phyloP scores from a whole-genome alignment of 2,888 invertebrate species.

The Seladonia tumulorum region DNA sequence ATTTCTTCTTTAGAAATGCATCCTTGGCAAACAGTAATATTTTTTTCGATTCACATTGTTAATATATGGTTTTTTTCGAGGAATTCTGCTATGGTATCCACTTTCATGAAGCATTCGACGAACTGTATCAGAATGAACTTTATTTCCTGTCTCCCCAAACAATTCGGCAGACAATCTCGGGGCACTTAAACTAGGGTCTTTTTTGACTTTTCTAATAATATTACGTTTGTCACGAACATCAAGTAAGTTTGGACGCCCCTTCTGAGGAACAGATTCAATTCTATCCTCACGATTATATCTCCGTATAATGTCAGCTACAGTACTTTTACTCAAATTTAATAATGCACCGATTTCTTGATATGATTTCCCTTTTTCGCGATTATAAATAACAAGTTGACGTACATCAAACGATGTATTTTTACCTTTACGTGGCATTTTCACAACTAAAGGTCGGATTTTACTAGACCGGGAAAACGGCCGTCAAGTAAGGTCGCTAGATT shows the following conservation, averaged over 20 bases:
- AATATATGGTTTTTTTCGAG: neutral
- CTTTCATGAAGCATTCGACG: neutral
- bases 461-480: no score
- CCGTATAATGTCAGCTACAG: no score
- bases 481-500: no score
- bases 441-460: no score
- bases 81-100: no score
- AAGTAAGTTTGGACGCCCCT: neutral
- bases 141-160: neutral
- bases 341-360: neutral
- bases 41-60: slow-evolving; percentile 1
- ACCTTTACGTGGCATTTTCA: neutral
- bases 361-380: neutral
- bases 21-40: neutral
- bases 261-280: slow-evolving; percentile 7
- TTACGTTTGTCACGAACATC: no score
- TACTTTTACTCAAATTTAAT: neutral
- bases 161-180: neutral
- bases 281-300: slow-evolving; percentile 1
- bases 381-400: neutral
- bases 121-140: slow-evolving; percentile 1
- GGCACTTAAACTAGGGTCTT: neutral
- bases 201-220: neutral
- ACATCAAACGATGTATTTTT: neutral
- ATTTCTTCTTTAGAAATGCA: neutral